A percentile compares a stretch with the other conserved stretches of the same genome.
These are phyloP conservation scores for Habrosyne pyritoides DNA, from an alignment of 2,888 invertebrate species.

Conservation along the genomic window DNA sequence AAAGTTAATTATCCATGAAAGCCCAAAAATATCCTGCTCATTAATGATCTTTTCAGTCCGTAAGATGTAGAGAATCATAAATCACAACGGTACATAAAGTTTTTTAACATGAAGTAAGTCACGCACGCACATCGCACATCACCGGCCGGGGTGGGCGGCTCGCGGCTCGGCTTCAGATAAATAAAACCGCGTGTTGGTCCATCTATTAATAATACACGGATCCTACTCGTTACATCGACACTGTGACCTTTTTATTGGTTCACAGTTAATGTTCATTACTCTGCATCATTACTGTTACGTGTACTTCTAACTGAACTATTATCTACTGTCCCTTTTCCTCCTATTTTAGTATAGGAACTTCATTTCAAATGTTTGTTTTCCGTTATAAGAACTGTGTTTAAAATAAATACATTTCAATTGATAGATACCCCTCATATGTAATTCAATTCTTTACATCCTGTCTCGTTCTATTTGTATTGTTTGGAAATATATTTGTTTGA, in stretches of 20 bases:
- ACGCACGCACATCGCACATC: constrained; percentile 23
- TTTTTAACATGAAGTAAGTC: constrained; percentile 34
- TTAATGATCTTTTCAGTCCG: neutral
- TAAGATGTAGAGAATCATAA: constrained; percentile 25
- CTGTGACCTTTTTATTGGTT: constrained; percentile 65
- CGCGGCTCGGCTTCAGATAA: constrained; percentile 50
- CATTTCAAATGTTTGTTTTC: neutral
- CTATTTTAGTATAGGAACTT: constrained; percentile 1
- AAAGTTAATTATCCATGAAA: neutral
- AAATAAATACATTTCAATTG: neutral
- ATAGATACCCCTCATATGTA: neutral
- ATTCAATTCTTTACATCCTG: neutral
- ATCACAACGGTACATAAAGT: constrained; percentile 41
- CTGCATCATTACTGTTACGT: neutral
- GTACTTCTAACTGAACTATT: constrained; percentile 14
- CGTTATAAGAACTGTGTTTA: neutral
- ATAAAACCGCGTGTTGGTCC: constrained; percentile 71
- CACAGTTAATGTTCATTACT: constrained; percentile 42
- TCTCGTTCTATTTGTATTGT: neutral
- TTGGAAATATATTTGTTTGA: neutral
- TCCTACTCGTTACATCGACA: constrained; percentile 57
- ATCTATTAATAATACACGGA: constrained; percentile 67
- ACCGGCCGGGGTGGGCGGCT: constrained; percentile 16
- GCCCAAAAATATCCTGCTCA: neutral
- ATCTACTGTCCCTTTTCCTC: constrained; percentile 23